phyloP scores from a whole-genome alignment of 1,140 invertebrate species.

The Drosophila murphyi region DNA sequence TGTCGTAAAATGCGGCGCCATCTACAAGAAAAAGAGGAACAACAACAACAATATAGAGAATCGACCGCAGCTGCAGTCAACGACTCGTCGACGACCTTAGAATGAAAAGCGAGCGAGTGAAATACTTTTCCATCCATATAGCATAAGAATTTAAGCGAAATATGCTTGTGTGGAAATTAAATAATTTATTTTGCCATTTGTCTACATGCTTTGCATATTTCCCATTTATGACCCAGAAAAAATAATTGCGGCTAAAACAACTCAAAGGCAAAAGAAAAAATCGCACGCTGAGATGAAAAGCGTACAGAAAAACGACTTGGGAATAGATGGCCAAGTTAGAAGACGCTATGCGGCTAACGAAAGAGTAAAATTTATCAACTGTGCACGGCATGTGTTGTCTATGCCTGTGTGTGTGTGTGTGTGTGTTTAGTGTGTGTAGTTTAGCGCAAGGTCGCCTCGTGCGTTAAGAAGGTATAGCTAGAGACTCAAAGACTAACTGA shows the following conservation, averaged over 20 bases:
- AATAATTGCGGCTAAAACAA: conserved; percentile 41
- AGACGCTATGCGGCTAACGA: conserved; percentile 37
- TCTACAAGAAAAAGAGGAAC: conserved; percentile 16
- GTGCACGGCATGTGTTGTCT: background rate
- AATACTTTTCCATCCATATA: conserved; percentile 43
- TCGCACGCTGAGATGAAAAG: conserved; percentile 54
- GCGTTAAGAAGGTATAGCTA: conserved; percentile 1
- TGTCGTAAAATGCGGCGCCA: conserved; percentile 74
- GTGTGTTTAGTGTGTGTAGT: background rate
- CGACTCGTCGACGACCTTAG: conserved; percentile 64
- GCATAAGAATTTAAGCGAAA: conserved; percentile 57
- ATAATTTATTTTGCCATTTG: conserved; percentile 76
- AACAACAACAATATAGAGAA: background rate
- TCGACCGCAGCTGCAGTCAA: conserved; percentile 62
- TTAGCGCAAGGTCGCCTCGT: conserved; percentile 26
- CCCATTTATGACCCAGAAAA: conserved; percentile 76
- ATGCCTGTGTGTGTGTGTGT: conserved; percentile 1
- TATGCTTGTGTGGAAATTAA: conserved; percentile 63
- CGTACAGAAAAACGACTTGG: conserved; percentile 61
- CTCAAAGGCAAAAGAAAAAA: conserved; percentile 11
- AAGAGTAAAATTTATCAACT: conserved; percentile 21
- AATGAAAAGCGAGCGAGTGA: conserved; percentile 22
- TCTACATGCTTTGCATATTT: conserved; percentile 70
- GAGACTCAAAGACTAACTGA: background rate
- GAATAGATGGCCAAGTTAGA: conserved; percentile 49